Evolutionary conservation across 2,113 vertebrate species (phyloP), one percentile per base, ranked within the genome.

Genomic region (Neolamprologus toae): DNA sequence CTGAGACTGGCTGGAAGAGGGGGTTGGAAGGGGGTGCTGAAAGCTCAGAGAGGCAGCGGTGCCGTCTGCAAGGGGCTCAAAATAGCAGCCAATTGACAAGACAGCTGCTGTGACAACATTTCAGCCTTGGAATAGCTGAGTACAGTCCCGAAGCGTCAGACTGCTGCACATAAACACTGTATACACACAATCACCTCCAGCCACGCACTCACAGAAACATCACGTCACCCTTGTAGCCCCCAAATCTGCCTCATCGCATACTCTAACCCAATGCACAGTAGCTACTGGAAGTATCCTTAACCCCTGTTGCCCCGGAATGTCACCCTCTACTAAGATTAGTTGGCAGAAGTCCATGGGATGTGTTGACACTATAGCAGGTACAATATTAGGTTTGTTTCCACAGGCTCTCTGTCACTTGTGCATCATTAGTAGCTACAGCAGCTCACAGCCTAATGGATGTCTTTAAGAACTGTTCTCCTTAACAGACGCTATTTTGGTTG

Each of bases 11-110:
- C 90, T 51, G 26, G 26, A 51, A 49, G 23, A 23, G 16, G 45
- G 73, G 84, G 83, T 91, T 78, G 45, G 45, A 51, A 33, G 23
- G 10, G 9, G 45, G 17, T 78, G 73, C 45, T 78, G 73, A 78
- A 78, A 78, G 45, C 90, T 54, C 54, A 9, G 47, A 82, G 90
- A 82, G 93, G 88, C 93, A 92, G 94, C 90, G 92, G 92, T 94
- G 95, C 92, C 84, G 92, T 94, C 95, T 96, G 92, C 92, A 89
- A 91, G 93, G 53, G 91, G 71, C 97, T 95, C 92, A 96, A 96
- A 97, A 97, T 97, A 97, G 95, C 92, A 81, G 88, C 95, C 96
- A 97, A 96, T 91, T 97, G 97, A 95, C 94, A 92, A 96, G 97
- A 97, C 96, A 96, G 95, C 97, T 98, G 96, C 87, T 71, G 79